These are phyloP conservation scores for Stylophora pistillata DNA, from an alignment of 64 coral and sea anemone genomes.

Conservation along the genomic window DNA sequence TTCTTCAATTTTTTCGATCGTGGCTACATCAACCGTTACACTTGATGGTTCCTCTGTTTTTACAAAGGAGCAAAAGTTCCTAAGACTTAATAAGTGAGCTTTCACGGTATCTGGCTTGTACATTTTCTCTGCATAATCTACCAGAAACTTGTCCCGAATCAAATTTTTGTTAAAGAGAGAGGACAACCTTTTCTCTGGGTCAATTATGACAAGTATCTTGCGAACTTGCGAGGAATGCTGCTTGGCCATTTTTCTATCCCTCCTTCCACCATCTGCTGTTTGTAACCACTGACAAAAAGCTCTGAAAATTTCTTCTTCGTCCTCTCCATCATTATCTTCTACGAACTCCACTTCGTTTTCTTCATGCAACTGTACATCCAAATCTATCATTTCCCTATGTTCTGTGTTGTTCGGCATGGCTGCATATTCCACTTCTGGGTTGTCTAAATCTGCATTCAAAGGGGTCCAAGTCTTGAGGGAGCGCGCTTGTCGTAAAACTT, in stretches of 20 bases:
- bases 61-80: not conserved
- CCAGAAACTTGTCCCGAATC: not conserved
- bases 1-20: not conserved
- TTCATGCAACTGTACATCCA: no score
- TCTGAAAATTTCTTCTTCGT: not conserved
- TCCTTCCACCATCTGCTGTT: slow-evolving; percentile 2
- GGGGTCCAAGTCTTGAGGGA: not conserved
- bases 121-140: not conserved
- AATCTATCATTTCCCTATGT: no score
- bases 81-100: not conserved
- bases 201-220: not conserved
- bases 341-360: no score
- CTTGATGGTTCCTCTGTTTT: not conserved
- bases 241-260: not conserved
- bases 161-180: not conserved
- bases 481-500: not conserved
- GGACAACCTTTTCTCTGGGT: not conserved
- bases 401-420: no score
- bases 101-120: not conserved
- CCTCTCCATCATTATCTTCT: not conserved
- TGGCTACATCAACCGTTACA: not conserved
- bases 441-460: no score
- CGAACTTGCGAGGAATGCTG: not conserved
- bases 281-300: not conserved
- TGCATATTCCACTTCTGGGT: no score